These are phyloP conservation scores for Metaphire vulgaris DNA, from an alignment of 1,140 invertebrate species.

Conservation along the genomic window DNA sequence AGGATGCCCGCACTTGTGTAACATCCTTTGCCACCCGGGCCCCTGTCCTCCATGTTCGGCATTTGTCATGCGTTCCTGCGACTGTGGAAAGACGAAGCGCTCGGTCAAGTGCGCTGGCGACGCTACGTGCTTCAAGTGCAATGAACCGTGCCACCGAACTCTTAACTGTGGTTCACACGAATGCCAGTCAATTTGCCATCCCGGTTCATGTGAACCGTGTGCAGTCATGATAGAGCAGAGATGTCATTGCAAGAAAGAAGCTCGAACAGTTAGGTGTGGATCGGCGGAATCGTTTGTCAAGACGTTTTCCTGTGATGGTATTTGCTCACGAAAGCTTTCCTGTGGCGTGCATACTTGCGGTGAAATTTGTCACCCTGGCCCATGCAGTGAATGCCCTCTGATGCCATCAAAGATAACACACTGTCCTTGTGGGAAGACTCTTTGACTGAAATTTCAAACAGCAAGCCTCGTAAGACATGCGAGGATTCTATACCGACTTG, in stretches of 20 bases:
- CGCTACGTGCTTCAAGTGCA: slow-evolving; percentile 21
- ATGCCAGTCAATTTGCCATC: slow-evolving; percentile 54
- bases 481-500: slow-evolving; percentile 80
- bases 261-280: slow-evolving; percentile 55
- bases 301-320: slow-evolving; percentile 30
- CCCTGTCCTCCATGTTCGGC: slow-evolving; percentile 68
- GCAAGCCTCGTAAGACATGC: slow-evolving; percentile 56
- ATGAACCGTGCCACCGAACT: slow-evolving; percentile 33
- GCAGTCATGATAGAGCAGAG: slow-evolving; percentile 41
- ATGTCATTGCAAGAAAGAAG: slow-evolving; percentile 61
- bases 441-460: slow-evolving; percentile 36
- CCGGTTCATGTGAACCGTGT: slow-evolving; percentile 45
- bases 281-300: slow-evolving; percentile 37
- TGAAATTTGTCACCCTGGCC: slow-evolving; percentile 43
- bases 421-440: slow-evolving; percentile 80
- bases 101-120: neutral
- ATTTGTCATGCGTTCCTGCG: slow-evolving; percentile 55
- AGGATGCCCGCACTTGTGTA: slow-evolving; percentile 74
- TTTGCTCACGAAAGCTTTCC: slow-evolving; percentile 36
- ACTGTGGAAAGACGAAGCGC: slow-evolving; percentile 52
- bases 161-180: slow-evolving; percentile 49
- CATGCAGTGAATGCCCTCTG: slow-evolving; percentile 41
- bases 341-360: slow-evolving; percentile 52
- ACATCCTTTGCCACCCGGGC: slow-evolving; percentile 80
- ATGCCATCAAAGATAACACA: slow-evolving; percentile 56